Conservation (phyloP, 2,888 invertebrate species). For the Trachelus iudaicus region DNA sequence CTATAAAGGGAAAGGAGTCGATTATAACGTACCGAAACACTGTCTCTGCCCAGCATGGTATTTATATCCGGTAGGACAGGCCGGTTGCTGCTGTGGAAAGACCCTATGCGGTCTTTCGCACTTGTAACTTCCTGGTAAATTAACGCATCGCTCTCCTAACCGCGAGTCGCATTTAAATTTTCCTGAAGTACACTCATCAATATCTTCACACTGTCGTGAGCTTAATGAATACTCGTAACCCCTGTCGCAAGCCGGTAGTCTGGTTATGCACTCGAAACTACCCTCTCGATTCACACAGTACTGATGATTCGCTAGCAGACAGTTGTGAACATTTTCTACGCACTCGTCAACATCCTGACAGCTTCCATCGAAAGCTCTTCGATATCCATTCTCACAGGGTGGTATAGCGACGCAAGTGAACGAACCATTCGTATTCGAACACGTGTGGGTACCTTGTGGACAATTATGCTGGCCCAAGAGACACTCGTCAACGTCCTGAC, state of each 20-base stretch:
- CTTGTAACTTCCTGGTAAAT: slow-evolving; percentile 68
- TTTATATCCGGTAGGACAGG: slow-evolving; percentile 59
- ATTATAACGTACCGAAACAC: slow-evolving; percentile 46
- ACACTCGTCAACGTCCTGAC: slow-evolving; percentile 71
- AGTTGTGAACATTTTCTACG: slow-evolving; percentile 66
- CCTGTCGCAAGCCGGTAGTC: slow-evolving; percentile 49
- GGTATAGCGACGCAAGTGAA: slow-evolving; percentile 45
- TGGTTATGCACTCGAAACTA: slow-evolving; percentile 64
- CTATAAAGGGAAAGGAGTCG: not conserved
- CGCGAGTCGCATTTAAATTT: slow-evolving; percentile 59
- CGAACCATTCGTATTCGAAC: slow-evolving; percentile 54
- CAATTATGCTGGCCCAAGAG: slow-evolving; percentile 68
- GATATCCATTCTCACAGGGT: slow-evolving; percentile 47
- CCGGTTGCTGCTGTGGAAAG: slow-evolving; percentile 41
- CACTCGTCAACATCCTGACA: slow-evolving; percentile 80
- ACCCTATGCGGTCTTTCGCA: slow-evolving; percentile 45
- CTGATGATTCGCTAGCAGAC: slow-evolving; percentile 43
- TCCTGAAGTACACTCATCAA: slow-evolving; percentile 69
- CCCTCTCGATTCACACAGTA: slow-evolving; percentile 68
- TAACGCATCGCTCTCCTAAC: slow-evolving; percentile 67
- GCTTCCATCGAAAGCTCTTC: slow-evolving; percentile 65
- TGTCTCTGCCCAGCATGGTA: slow-evolving; percentile 50
- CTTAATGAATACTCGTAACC: slow-evolving; percentile 53
- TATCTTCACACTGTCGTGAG: slow-evolving; percentile 63
- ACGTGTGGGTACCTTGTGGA: slow-evolving; percentile 39